A percentile compares a stretch with the other conserved stretches of the same genome.
Evolutionary conservation across 2,113 vertebrate species (phyloP).

Genomic region (Poeciliopsis prolifica): DNA sequence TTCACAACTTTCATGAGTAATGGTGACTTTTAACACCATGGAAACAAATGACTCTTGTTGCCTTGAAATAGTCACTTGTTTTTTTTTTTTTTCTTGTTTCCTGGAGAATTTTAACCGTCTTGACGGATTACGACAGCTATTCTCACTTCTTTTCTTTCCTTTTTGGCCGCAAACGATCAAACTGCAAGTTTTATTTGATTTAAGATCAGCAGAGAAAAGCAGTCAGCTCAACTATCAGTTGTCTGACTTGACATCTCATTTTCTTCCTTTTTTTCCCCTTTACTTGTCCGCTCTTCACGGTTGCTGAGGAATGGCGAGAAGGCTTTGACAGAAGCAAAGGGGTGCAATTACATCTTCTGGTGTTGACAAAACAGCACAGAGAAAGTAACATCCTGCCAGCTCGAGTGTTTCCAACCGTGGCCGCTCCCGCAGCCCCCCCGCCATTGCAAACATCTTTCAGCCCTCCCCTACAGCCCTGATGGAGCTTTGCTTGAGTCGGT

Average conservation of each 20-base stretch:
- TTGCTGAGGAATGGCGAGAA: conserved; percentile 2
- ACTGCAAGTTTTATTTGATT: conserved; percentile 12
- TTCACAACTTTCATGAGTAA: not conserved
- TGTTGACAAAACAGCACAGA: conserved; percentile 64
- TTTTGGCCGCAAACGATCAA: conserved; percentile 29
- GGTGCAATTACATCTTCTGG: conserved; percentile 53
- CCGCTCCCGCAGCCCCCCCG: not conserved
- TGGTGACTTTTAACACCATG: not conserved
- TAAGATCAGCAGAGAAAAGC: conserved; percentile 20
- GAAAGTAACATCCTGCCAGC: conserved; percentile 64
- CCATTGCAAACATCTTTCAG: conserved; percentile 38
- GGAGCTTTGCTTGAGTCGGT: conserved; percentile 16
- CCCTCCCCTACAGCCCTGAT: conserved; percentile 26
- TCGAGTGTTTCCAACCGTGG: conserved; percentile 37
- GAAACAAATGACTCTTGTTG: not conserved
- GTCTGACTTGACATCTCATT: not conserved
- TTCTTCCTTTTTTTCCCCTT: not conserved
- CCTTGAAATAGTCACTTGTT: not conserved
- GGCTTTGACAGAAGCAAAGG: conserved; percentile 25
- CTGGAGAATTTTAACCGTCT: not conserved
- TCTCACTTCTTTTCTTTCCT: not conserved
- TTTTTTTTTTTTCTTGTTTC: not conserved
- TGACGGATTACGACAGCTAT: not conserved
- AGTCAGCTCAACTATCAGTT: conserved; percentile 44
- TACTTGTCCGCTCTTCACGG: conserved; percentile 8